phyloP scores from a whole-genome alignment of 1,140 invertebrate species.

The Lucilia sericata region DNA sequence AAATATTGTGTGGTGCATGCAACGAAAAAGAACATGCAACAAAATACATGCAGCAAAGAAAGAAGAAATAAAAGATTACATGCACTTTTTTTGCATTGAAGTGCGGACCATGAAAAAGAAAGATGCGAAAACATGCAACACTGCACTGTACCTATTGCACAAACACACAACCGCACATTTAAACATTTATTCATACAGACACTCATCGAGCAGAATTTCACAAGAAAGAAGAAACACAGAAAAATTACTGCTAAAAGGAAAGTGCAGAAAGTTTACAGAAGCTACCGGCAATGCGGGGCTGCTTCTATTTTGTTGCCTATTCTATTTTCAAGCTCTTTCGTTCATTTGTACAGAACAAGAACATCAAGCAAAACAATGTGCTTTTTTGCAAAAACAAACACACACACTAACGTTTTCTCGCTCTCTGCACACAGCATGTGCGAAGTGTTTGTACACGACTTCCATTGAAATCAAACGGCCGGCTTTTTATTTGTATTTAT shows the following conservation, averaged over 20 bases:
- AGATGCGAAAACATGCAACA: slow-evolving; percentile 38
- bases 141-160: not conserved
- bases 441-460: not conserved
- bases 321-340: not conserved
- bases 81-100: not conserved
- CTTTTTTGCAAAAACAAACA: not conserved
- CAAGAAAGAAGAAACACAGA: not conserved
- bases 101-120: not conserved
- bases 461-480: not conserved
- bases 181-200: not conserved
- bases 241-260: not conserved
- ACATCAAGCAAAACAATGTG: not conserved
- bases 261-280: too few relatives aligned
- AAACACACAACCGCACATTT: not conserved
- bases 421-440: not conserved
- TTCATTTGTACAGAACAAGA: not conserved
- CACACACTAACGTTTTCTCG: not conserved
- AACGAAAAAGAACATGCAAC: not conserved
- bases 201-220: not conserved
- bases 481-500: slow-evolving; percentile 41
- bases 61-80: slow-evolving; percentile 2
- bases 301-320: not conserved
- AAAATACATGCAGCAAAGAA: slow-evolving; percentile 1
- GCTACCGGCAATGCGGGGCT: too few relatives aligned
- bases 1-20: not conserved